These are phyloP conservation scores for Zalophus californianus DNA, from an alignment of 2,797 vertebrate genomes.

Conservation along the genomic window DNA sequence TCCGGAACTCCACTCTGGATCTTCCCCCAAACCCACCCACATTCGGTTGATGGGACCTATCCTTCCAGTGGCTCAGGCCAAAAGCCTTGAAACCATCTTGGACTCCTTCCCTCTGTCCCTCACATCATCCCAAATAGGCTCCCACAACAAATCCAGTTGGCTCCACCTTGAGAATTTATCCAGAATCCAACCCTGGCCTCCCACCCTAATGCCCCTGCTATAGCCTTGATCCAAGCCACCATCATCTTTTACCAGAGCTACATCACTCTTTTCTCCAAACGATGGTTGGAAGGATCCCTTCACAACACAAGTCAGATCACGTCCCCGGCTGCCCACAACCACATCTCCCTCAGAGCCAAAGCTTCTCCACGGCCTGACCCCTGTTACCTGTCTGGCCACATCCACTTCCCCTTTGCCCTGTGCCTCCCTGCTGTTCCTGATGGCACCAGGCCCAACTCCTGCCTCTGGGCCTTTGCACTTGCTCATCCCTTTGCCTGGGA, in stretches of 20 bases:
- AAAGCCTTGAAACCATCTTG: background rate
- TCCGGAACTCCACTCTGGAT: background rate
- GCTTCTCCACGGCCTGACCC: background rate
- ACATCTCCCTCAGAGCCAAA: background rate
- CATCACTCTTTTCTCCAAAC: background rate
- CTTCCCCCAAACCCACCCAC: background rate
- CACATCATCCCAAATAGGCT: background rate
- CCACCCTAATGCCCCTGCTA: background rate
- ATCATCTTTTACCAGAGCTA: background rate
- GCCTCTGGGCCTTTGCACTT: background rate
- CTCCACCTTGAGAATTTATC: background rate
- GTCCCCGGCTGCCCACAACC: background rate
- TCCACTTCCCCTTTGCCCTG: background rate
- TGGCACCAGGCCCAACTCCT: background rate
- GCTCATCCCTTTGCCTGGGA: background rate
- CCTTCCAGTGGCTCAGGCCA: background rate
- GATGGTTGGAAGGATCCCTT: background rate
- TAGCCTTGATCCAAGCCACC: background rate
- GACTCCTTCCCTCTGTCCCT: background rate
- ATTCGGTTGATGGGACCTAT: rapidly evolving
- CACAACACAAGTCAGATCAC: background rate
- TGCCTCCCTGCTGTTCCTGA: background rate
- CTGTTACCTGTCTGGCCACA: background rate
- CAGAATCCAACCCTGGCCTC: background rate
- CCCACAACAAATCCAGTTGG: background rate